Percentiles rank a stretch among this genome's conserved stretches.
These are phyloP conservation scores for Limnodromus scolopaceus DNA, from an alignment of 2,797 vertebrate genomes.

Conservation along the genomic window DNA sequence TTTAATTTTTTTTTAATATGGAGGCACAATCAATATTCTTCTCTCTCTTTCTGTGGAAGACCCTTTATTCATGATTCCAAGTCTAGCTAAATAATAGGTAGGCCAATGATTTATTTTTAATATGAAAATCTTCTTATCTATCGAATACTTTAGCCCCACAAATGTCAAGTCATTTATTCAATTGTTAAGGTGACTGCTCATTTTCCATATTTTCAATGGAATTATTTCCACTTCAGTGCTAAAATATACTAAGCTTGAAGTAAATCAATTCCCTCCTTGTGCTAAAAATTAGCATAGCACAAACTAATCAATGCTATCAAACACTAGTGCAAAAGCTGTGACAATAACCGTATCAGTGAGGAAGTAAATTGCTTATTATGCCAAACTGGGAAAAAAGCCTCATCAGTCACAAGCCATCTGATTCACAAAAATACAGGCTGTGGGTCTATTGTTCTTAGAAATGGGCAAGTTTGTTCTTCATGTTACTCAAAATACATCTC, in stretches of 20 bases:
- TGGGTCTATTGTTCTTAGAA: slow-evolving; percentile 17
- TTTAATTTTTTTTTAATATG: slow-evolving; percentile 43
- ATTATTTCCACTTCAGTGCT: slow-evolving; percentile 82
- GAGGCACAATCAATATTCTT: slow-evolving; percentile 48
- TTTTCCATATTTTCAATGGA: slow-evolving; percentile 80
- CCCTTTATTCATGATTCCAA: slow-evolving; percentile 67
- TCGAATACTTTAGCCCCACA: slow-evolving; percentile 79
- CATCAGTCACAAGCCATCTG: slow-evolving; percentile 57
- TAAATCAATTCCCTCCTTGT: slow-evolving; percentile 79
- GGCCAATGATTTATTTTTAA: slow-evolving; percentile 82
- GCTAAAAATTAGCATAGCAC: slow-evolving; percentile 82
- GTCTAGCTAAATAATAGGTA: slow-evolving; percentile 74
- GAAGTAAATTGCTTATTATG: slow-evolving; percentile 74
- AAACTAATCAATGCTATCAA: slow-evolving; percentile 81
- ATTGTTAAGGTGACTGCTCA: slow-evolving; percentile 78
- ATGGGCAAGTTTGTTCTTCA: background rate
- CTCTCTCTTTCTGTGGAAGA: slow-evolving; percentile 36
- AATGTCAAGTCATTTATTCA: slow-evolving; percentile 86
- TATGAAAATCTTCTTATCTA: slow-evolving; percentile 79
- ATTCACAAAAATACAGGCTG: slow-evolving; percentile 47
- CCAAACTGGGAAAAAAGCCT: slow-evolving; percentile 55
- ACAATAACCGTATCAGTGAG: slow-evolving; percentile 69
- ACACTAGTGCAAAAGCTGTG: slow-evolving; percentile 73
- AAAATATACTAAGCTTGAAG: slow-evolving; percentile 81
- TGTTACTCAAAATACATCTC: rapidly evolving